phyloP scores from a whole-genome alignment of 2,888 invertebrate species.

The Pandemis cinnamomeana region DNA sequence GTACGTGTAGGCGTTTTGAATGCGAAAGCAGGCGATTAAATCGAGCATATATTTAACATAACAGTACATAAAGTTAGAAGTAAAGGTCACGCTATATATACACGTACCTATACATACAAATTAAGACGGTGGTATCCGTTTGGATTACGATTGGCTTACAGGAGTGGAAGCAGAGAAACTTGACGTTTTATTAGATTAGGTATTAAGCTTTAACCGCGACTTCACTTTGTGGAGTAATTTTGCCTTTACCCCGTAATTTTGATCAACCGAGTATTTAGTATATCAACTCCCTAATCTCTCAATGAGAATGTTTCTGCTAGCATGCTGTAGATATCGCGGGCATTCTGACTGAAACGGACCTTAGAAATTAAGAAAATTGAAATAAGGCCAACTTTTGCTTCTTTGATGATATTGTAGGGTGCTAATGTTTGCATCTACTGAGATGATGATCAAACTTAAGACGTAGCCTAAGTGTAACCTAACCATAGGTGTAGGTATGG shows the following conservation, averaged over 20 bases:
- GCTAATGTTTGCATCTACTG: no score
- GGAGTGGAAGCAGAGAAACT: background rate
- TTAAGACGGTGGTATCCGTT: background rate
- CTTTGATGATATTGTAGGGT: no score
- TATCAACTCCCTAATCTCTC: background rate
- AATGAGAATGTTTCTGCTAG: background rate
- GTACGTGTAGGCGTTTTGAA: constrained; percentile 15
- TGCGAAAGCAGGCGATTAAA: constrained; percentile 18
- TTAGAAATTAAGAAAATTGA: no score
- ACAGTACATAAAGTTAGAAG: constrained; percentile 7
- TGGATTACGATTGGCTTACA: constrained; percentile 19
- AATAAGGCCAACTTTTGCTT: no score
- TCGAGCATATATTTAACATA: constrained; percentile 31
- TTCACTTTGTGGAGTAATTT: background rate
- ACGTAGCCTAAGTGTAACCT: no score
- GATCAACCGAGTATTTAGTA: background rate
- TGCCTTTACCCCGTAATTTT: background rate
- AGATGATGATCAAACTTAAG: no score
- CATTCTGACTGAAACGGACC: no score
- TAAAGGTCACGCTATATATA: constrained; percentile 14
- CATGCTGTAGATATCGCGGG: background rate
- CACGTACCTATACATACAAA: background rate
- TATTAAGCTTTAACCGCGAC: background rate
- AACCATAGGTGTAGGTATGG: no score
- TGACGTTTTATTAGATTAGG: constrained; percentile 7